A percentile compares a stretch with the other conserved stretches of the same genome.
Evolutionary conservation across 1,140 invertebrate species (phyloP).

Genomic region (Heliconius hewitsoni): DNA sequence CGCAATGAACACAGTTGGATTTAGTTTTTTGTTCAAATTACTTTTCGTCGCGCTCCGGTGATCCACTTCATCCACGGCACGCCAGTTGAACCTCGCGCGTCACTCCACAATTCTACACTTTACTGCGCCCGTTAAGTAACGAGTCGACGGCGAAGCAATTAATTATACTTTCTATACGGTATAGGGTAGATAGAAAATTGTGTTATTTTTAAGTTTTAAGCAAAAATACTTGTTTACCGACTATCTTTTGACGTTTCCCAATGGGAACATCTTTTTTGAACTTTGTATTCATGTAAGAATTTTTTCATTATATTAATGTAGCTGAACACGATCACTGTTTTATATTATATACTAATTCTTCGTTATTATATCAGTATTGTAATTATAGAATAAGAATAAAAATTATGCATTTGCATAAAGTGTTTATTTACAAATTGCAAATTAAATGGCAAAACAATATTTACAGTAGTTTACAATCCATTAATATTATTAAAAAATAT

Average conservation of each 20-base stretch:
- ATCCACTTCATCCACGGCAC: constrained; percentile 73
- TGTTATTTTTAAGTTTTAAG: constrained; percentile 24
- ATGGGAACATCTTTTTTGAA: constrained; percentile 38
- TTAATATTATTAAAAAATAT: not conserved
- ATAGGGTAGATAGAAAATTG: constrained; percentile 23
- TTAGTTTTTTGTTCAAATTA: constrained; percentile 81
- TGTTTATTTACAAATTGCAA: not conserved
- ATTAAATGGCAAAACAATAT: not conserved
- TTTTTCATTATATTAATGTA: constrained; percentile 60
- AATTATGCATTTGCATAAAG: not conserved
- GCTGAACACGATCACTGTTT: not conserved
- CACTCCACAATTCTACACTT: constrained; percentile 42
- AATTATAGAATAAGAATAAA: not conserved
- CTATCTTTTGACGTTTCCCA: constrained; percentile 49
- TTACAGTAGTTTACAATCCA: not conserved
- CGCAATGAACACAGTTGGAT: constrained; percentile 73
- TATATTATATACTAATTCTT: not conserved
- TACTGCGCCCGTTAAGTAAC: constrained; percentile 19
- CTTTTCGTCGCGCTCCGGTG: constrained; percentile 79
- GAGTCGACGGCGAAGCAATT: not conserved
- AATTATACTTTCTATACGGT: not conserved
- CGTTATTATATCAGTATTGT: not conserved
- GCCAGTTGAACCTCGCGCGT: constrained; percentile 55
- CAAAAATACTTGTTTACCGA: constrained; percentile 54
- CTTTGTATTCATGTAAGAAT: constrained; percentile 73